Evolutionary conservation across 2,113 vertebrate genomes (phyloP), one percentile per base, ranked within the genome.

Genomic region (Brachyistius frenatus): DNA sequence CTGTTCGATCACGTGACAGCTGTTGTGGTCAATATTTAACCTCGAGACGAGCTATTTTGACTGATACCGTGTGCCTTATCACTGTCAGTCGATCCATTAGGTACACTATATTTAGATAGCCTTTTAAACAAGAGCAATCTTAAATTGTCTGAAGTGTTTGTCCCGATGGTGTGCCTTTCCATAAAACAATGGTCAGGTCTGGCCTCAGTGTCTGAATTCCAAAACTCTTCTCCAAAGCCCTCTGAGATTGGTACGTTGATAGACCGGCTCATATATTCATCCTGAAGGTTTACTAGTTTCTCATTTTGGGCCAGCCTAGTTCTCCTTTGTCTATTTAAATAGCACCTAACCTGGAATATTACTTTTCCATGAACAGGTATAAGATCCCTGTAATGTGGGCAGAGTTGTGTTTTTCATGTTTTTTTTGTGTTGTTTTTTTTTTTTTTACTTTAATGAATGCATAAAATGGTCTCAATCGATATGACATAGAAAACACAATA

Each of bases 21-120:
- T 66, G 56, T 9, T 53, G 7, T 44, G 41, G 76, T 80, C 1
- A 90, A 73, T 84, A 49, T 80, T 76, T 84, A 84, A 84, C 83
- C 30, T 58, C 3, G 15, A 31, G 54, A 14, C 71, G 41, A 56
- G 35, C 3, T 35, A 35, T 57, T 54, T 54, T 36, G 10, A 3
- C 8, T 16, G 0, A 33, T 41, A 14, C 23, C 9, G 10, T n/a
- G 66, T 80, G 74, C 63, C 5, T 73, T 81, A 77, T 81, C 66
- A 13, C 13, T 36, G 46, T 10, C 10, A 56, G 30, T 14, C 30
- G 2, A 8, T 32, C 36, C 39, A 36, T 54, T 52, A 33, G n/a
- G 5, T 2, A 23, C n/a, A 7, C 53, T 60, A n/a, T 36, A 64
- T 58, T 73, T 71, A 53, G 76, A 44, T 31, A 3, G 31, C 4